phyloP scores from a whole-genome alignment of 2,113 vertebrate species.

The Sceloporus tristichus region DNA sequence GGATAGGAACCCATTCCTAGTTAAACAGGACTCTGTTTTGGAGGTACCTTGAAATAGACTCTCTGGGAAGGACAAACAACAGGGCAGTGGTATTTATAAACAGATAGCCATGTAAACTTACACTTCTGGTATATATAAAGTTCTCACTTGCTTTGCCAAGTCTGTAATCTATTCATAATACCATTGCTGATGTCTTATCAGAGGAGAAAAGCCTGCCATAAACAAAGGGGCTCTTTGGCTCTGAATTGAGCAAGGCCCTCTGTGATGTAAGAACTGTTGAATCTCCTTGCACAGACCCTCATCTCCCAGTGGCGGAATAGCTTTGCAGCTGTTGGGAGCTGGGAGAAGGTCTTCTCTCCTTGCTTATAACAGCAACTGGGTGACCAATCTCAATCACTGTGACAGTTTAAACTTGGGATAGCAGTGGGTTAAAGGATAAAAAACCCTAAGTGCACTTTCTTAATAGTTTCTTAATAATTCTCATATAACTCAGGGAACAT shows the following conservation, averaged over 20 bases:
- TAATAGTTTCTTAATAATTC: neutral
- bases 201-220: neutral
- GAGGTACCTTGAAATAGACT: slow-evolving; percentile 44
- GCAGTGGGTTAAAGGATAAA: neutral
- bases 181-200: neutral
- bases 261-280: neutral
- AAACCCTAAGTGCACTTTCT: neutral
- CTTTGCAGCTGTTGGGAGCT: no score
- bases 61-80: slow-evolving; percentile 46
- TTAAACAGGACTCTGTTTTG: slow-evolving; percentile 44
- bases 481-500: neutral
- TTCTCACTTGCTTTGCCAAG: slow-evolving; percentile 60
- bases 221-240: neutral
- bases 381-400: neutral
- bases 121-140: slow-evolving; percentile 64
- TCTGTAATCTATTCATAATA: slow-evolving; percentile 39
- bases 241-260: neutral
- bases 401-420: neutral
- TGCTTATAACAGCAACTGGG: neutral
- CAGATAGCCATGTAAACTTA: slow-evolving; percentile 68
- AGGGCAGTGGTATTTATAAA: slow-evolving; percentile 74
- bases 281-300: neutral
- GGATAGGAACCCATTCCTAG: slow-evolving; percentile 21
- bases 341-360: neutral
- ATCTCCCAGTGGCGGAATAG: neutral